phyloP scores from a whole-genome alignment of 2,797 vertebrate species.

The Aselliscus stoliczkanus region DNA sequence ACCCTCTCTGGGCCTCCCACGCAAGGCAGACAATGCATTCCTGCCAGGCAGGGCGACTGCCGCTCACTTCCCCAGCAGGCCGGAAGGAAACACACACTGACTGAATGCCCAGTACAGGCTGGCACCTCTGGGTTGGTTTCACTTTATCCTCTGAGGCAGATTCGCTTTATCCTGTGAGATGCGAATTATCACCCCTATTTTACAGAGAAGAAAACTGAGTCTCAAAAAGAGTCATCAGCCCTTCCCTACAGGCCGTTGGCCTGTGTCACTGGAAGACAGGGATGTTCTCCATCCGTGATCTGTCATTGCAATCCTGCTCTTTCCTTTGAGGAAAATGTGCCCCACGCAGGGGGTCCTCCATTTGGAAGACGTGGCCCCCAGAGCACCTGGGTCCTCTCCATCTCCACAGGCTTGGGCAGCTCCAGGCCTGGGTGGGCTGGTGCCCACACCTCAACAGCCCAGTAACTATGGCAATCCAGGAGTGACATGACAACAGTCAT shows the following conservation, averaged over 20 bases:
- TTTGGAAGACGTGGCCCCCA: not conserved
- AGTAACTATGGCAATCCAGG: conserved; percentile 32
- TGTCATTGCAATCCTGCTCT: not conserved
- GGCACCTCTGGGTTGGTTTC: not conserved
- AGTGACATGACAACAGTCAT: conserved; percentile 1
- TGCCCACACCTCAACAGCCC: not conserved
- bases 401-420: not conserved
- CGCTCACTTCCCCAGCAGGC: not conserved
- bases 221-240: not conserved
- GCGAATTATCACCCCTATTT: not conserved
- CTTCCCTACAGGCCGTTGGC: not conserved
- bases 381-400: not conserved
- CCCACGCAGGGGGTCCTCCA: not conserved
- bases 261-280: not conserved
- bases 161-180: not conserved
- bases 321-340: not conserved
- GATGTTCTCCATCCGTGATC: not conserved
- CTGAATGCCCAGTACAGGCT: not conserved
- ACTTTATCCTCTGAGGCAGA: not conserved
- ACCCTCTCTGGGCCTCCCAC: not conserved
- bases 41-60: not conserved
- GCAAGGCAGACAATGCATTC: conserved; percentile 36
- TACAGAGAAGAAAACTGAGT: not conserved
- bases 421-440: not conserved
- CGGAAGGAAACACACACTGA: not conserved